Conservation (phyloP, 2,113 vertebrate genomes). For the Cercopithecus mona region DNA sequence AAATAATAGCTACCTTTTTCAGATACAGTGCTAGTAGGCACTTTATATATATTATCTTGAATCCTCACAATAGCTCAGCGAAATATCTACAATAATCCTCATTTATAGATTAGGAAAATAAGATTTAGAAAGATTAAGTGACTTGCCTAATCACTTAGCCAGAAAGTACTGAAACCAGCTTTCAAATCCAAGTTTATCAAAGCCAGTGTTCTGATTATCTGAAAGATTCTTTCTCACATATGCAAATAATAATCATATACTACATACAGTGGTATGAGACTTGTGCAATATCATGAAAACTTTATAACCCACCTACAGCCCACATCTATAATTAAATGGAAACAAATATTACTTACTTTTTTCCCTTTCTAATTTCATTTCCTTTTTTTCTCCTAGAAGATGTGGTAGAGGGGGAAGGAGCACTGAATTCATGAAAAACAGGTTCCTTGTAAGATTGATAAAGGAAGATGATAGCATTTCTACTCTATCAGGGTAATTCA, state of each 20-base stretch:
- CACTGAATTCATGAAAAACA: not conserved
- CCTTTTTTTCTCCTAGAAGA: not conserved
- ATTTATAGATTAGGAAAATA: not conserved
- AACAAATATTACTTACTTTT: not conserved
- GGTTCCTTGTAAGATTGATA: not conserved
- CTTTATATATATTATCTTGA: not conserved
- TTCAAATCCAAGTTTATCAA: constrained; percentile 14
- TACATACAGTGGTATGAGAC: not conserved
- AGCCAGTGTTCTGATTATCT: not conserved
- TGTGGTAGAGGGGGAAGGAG: not conserved
- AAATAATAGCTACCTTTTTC: not conserved
- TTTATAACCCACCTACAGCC: not conserved
- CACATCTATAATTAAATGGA: not conserved
- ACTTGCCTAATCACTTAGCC: not conserved
- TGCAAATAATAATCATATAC: not conserved
- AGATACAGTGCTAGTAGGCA: not conserved
- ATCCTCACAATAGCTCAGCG: not conserved
- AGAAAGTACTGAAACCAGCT: not conserved
- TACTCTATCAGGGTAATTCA: not conserved
- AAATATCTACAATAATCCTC: not conserved
- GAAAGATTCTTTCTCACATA: not conserved
- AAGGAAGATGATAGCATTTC: not conserved
- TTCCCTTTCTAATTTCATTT: not conserved
- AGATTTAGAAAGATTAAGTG: not conserved
- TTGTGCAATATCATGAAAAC: not conserved